phyloP scores from a whole-genome alignment of 2,113 vertebrate species.

The Limanda limanda region DNA sequence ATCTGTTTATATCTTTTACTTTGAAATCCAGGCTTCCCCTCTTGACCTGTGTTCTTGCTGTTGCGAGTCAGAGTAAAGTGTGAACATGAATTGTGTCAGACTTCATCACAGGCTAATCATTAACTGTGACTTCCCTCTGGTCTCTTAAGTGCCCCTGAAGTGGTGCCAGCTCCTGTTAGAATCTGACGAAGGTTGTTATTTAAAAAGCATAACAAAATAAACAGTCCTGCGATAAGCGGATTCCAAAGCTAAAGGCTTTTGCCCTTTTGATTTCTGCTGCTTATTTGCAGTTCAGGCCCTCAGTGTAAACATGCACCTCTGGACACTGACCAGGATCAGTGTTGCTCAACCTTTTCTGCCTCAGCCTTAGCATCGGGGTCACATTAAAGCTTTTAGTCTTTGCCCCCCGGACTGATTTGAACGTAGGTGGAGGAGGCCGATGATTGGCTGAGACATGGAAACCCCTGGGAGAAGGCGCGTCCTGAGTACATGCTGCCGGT shows the following conservation, averaged over 20 bases:
- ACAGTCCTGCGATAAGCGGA: conserved; percentile 44
- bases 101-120: conserved; percentile 57
- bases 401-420: background rate
- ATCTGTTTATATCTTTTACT: conserved; percentile 26
- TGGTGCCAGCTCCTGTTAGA: conserved; percentile 1
- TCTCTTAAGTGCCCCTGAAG: too few relatives aligned
- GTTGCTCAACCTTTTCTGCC: background rate
- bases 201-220: conserved; percentile 14
- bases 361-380: too few relatives aligned
- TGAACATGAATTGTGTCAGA: conserved; percentile 45
- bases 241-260: conserved; percentile 31
- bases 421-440: conserved; percentile 94
- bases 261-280: conserved; percentile 46
- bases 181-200: background rate
- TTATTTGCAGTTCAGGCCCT: conserved; percentile 56
- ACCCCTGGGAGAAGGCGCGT: conserved; percentile 97
- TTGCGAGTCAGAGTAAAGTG: conserved; percentile 5
- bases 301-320: conserved; percentile 66
- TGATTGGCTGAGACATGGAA: conserved; percentile 95
- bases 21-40: conserved; percentile 15
- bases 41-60: background rate
- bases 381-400: background rate
- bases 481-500: conserved; percentile 97
- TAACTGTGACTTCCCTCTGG: conserved; percentile 21
- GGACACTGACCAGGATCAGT: conserved; percentile 36